Conservation (phyloP, 2,888 invertebrate genomes). For the Corbicula japonica region DNA sequence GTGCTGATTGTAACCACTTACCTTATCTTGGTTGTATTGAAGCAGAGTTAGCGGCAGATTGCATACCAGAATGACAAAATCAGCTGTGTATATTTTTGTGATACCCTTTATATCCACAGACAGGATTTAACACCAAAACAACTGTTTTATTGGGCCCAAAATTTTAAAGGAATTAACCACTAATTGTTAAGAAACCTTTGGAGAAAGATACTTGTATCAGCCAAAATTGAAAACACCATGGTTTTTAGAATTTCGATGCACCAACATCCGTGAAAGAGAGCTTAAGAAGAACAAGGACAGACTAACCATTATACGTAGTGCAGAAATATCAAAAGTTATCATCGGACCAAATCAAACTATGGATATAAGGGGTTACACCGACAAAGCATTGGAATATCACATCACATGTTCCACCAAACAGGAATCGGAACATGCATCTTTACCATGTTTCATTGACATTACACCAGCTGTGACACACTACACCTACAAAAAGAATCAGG, state of each 20-base stretch:
- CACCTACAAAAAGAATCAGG: neutral
- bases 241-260: conserved; percentile 1
- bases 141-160: conserved; percentile 1
- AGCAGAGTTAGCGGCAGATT: neutral
- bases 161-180: neutral
- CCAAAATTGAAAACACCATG: conserved; percentile 10
- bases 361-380: conserved; percentile 6
- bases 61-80: conserved; percentile 5
- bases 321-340: neutral
- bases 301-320: neutral
- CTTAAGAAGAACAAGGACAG: conserved; percentile 9
- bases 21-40: no score
- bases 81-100: conserved; percentile 5
- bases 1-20: conserved; percentile 20
- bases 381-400: conserved; percentile 11
- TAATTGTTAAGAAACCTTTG: neutral
- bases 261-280: neutral
- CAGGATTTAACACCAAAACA: neutral
- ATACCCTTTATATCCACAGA: conserved; percentile 18
- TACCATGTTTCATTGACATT: conserved; percentile 17
- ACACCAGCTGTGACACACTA: conserved; percentile 18
- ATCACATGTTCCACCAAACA: conserved; percentile 17
- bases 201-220: neutral
- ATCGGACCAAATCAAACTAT: conserved; percentile 3
- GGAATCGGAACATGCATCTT: conserved; percentile 3